Base-by-base conservation (phyloP, 2,113 vertebrate species). In the Nansenia antarctica region DNA sequence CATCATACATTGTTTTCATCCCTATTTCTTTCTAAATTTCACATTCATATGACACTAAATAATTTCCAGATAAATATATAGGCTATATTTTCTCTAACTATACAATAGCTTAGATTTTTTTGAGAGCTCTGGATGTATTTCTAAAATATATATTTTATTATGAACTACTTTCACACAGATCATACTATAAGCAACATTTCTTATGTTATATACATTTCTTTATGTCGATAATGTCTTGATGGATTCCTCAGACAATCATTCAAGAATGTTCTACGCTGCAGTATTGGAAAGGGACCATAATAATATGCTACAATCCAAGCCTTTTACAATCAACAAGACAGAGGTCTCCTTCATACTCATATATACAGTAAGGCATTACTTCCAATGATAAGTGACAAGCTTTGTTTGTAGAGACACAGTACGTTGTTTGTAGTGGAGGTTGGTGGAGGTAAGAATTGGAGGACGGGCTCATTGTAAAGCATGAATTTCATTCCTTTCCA, bases 311-410 rank as follows among this genome's bases (percentile, higher is more conserved):
- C 2, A n/a, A 34, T n/a, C n/a, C n/a, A 45, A 45, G 35, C 47
- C 49, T 20, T 5, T 14, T 54, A 35, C 53, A 58, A 34, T 65
- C 37, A 72, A 22, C 4, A 34, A 63, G 39, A 58, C 42, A 34
- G 4, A 22, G 15, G 29, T 65, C 20, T 53, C 27, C 31, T 62
- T 35, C 9, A 53, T 35, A 67, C n/a, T 20, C n/a, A 47, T 60
- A 24, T 31, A 9, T 24, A 3, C 6, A 37, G 30, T 9, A 67
- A 72, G 37, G 62, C 62, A 58, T 59, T 15, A 20, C 26, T 3
- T 1, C 15, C 39, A 15, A 45, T 45, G 39, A 32, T 29, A 1
- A 45, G 9, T 18, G 20, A 58, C 42, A 14, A 26, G n/a, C 2
- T n/a, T 14, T 18, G 42, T 47, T 53, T 8, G 11, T 47, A 47